phyloP scores from a whole-genome alignment of 2,113 vertebrate species.

The Istiophorus platypterus region DNA sequence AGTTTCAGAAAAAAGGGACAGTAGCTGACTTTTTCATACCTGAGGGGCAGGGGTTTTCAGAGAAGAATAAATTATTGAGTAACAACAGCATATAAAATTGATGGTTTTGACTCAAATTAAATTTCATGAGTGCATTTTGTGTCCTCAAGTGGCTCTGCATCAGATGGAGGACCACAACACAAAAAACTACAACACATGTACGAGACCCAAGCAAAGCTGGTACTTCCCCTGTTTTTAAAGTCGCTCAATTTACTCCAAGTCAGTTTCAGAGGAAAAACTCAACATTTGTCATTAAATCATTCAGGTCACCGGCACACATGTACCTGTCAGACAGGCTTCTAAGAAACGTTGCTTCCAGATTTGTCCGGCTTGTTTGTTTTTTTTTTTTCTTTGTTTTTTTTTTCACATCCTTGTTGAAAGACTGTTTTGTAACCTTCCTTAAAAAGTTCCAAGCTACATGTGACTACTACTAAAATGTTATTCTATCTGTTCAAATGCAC shows the following conservation, averaged over 20 bases:
- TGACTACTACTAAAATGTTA: too few relatives aligned
- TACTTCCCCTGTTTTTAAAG: slow-evolving; percentile 1
- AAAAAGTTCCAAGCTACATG: too few relatives aligned
- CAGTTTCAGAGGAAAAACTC: neutral
- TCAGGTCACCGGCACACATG: slow-evolving; percentile 17
- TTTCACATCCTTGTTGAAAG: neutral
- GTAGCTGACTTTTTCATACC: slow-evolving; percentile 7
- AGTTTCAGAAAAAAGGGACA: slow-evolving; percentile 5
- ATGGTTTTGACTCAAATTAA: neutral
- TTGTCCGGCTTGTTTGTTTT: too few relatives aligned
- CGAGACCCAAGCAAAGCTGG: neutral
- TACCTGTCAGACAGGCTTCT: slow-evolving; percentile 37
- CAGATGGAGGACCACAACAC: neutral
- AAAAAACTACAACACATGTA: neutral
- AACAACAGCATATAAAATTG: neutral
- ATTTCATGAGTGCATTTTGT: slow-evolving; percentile 18
- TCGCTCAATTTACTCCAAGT: neutral
- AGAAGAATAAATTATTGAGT: slow-evolving; percentile 3
- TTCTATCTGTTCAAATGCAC: neutral
- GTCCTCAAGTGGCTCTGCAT: neutral
- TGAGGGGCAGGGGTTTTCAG: neutral
- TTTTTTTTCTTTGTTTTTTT: too few relatives aligned
- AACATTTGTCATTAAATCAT: slow-evolving; percentile 25
- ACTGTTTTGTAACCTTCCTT: neutral
- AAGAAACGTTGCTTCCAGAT: slow-evolving; percentile 8